Percentiles rank a stretch among this genome's conserved stretches.
phyloP scores from a whole-genome alignment of 2,888 invertebrate species.

The Cylindroiulus punctatus region DNA sequence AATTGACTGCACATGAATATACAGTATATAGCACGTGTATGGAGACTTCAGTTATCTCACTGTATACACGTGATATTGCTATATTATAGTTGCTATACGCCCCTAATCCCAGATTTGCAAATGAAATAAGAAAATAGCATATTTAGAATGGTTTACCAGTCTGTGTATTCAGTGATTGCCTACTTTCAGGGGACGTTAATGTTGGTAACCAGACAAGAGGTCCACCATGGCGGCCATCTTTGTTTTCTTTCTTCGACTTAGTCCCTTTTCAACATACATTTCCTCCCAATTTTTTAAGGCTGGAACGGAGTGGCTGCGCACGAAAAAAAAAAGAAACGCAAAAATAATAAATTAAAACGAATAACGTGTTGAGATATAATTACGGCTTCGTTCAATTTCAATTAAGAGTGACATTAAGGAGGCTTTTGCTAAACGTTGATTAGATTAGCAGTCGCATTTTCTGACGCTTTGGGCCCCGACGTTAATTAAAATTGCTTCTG shows the following conservation, averaged over 20 bases:
- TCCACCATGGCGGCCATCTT: neutral
- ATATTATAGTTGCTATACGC: too few relatives aligned
- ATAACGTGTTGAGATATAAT: slow-evolving; percentile 35
- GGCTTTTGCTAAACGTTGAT: slow-evolving; percentile 42
- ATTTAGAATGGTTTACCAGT: too few relatives aligned
- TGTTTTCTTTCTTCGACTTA: neutral
- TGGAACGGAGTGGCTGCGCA: neutral
- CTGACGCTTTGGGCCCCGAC: slow-evolving; percentile 23
- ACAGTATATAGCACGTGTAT: too few relatives aligned
- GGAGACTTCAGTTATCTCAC: too few relatives aligned
- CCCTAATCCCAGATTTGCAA: too few relatives aligned
- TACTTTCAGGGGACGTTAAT: neutral
- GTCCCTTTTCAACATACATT: neutral
- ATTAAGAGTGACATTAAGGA: slow-evolving; percentile 45
- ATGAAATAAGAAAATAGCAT: too few relatives aligned
- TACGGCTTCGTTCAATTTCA: slow-evolving; percentile 43
- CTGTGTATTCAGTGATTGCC: neutral
- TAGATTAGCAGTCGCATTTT: slow-evolving; percentile 36
- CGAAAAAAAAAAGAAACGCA: neutral
- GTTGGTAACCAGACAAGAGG: neutral
- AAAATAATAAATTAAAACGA: slow-evolving; percentile 38
- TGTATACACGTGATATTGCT: too few relatives aligned
- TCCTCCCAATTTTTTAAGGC: neutral
- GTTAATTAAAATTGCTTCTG: slow-evolving; percentile 47
- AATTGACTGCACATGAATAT: too few relatives aligned